Evolutionary conservation across 2,113 vertebrate genomes (phyloP).

Genomic region (Gymnogyps californianus): DNA sequence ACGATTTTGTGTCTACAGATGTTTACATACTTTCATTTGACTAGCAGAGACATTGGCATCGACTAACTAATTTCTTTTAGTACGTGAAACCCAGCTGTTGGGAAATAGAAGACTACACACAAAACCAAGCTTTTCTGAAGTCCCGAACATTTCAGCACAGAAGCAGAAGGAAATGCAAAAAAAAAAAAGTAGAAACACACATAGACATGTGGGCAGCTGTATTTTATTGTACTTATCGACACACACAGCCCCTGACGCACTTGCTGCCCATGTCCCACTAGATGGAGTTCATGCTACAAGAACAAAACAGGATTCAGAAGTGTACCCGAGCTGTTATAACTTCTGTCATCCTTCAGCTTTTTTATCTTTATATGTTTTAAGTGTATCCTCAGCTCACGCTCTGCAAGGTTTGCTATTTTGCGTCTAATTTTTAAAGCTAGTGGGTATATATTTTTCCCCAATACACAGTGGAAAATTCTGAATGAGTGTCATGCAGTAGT

Average conservation of each 20-base stretch:
- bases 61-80: background rate
- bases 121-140: background rate
- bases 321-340: rapidly evolving
- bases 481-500: background rate
- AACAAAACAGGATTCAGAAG: background rate
- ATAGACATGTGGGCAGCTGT: rapidly evolving
- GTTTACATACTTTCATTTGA: background rate
- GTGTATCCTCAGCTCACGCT: background rate
- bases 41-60: background rate
- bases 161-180: background rate
- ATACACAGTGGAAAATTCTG: background rate
- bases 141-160: background rate
- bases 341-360: background rate
- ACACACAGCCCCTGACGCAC: background rate
- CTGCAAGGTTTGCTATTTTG: background rate
- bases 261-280: conserved; percentile 5
- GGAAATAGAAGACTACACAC: background rate
- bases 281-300: conserved; percentile 38
- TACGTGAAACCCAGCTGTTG: background rate
- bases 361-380: background rate
- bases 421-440: background rate
- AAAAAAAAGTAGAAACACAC: background rate
- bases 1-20: background rate
- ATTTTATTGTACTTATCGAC: background rate
- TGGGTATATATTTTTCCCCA: background rate